These are phyloP conservation scores for Schlechtendalia chinensis DNA, from an alignment of 1,140 invertebrate genomes.

Conservation along the genomic window DNA sequence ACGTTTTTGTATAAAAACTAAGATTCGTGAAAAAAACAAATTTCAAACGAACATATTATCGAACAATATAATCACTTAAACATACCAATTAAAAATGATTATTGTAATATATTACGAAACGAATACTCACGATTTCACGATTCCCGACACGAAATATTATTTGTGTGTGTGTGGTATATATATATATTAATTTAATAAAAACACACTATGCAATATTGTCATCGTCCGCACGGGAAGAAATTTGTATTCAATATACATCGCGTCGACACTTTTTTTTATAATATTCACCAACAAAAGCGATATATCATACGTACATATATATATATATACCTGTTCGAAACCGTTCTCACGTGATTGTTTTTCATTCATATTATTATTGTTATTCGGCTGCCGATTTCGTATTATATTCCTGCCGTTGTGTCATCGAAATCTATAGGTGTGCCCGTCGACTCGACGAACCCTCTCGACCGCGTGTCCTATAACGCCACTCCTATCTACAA, in stretches of 20 bases:
- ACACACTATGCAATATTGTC: background rate
- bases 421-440: slow-evolving; percentile 25
- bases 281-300: slow-evolving; percentile 3
- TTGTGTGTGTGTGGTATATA: background rate
- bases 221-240: background rate
- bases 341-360: slow-evolving; percentile 10
- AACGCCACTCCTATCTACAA: slow-evolving; percentile 2
- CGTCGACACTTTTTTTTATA: background rate
- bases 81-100: too few species aligned
- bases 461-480: background rate
- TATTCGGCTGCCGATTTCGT: slow-evolving; percentile 22
- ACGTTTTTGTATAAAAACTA: too few species aligned
- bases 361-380: slow-evolving; percentile 2
- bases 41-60: too few species aligned
- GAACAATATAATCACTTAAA: too few species aligned
- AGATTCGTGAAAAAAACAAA: too few species aligned
- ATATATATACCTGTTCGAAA: background rate
- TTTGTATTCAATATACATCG: background rate
- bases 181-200: background rate
- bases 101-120: background rate
- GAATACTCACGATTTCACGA: slow-evolving; percentile 1
- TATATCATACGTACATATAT: background rate
- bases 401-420: background rate
- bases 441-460: slow-evolving; percentile 24
- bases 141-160: background rate